These are phyloP conservation scores for Lasius fuliginosus DNA, from an alignment of 2,888 invertebrate species.

Conservation along the genomic window DNA sequence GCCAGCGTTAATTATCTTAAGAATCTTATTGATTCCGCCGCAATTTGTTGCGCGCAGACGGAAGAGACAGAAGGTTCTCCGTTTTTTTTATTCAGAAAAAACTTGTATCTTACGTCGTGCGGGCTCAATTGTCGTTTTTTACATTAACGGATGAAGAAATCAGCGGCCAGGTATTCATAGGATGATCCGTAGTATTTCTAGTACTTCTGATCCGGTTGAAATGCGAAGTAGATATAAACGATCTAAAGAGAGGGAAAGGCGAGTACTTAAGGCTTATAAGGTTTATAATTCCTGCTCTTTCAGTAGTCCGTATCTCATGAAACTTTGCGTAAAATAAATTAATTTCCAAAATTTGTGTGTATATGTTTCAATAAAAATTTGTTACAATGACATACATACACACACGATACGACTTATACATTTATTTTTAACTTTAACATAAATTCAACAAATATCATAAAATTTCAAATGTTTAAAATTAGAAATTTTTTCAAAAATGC, in stretches of 20 bases:
- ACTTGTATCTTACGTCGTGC: not conserved
- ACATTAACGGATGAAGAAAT: constrained; percentile 74
- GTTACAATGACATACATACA: not conserved
- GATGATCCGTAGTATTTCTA: constrained; percentile 54
- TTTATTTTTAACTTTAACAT: not conserved
- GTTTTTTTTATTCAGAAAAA: constrained; percentile 10
- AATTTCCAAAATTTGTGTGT: constrained; percentile 8
- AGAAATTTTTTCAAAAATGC: not conserved
- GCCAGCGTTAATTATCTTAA: constrained; percentile 49
- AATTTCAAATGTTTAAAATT: not conserved
- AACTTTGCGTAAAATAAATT: constrained; percentile 20
- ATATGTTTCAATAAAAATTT: not conserved
- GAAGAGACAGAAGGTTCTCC: not conserved
- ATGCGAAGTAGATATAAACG: not conserved
- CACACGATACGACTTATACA: not conserved
- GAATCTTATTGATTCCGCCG: constrained; percentile 20
- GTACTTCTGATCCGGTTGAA: not conserved
- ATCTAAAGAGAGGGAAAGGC: constrained; percentile 63
- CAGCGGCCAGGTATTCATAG: constrained; percentile 68
- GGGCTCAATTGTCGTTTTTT: constrained; percentile 64
- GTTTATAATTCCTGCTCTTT: constrained; percentile 78
- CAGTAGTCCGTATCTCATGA: constrained; percentile 77
- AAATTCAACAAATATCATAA: not conserved
- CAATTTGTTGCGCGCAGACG: not conserved
- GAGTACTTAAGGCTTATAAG: constrained; percentile 76